These are phyloP conservation scores for Galemys pyrenaicus DNA, from an alignment of 2,113 vertebrate species.

Conservation along the genomic window DNA sequence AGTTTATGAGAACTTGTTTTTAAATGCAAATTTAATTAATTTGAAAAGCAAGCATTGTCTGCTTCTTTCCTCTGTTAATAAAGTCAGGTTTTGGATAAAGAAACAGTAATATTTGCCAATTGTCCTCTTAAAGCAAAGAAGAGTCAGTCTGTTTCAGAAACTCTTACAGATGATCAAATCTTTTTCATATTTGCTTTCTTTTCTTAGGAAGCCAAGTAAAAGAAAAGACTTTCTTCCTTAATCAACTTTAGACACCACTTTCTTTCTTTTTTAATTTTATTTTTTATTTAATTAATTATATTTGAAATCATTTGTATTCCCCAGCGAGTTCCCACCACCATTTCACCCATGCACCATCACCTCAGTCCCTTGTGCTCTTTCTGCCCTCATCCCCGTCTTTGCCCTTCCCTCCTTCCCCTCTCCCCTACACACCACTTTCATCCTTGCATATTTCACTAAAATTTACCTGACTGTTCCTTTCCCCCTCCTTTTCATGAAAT, in stretches of 20 bases:
- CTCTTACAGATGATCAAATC: neutral
- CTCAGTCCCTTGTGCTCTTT: too few species aligned
- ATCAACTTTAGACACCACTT: neutral
- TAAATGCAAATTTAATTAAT: constrained; percentile 21
- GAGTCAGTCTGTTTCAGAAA: neutral
- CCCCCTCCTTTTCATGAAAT: neutral
- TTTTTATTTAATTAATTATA: too few species aligned
- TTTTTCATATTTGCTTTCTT: neutral
- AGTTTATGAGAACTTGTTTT: constrained; percentile 26
- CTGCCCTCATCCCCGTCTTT: too few species aligned
- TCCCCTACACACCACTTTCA: neutral
- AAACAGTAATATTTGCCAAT: neutral
- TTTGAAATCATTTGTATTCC: too few species aligned
- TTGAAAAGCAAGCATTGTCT: neutral
- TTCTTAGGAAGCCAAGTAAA: constrained; percentile 11
- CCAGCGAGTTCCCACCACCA: too few species aligned
- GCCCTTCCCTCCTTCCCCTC: too few species aligned
- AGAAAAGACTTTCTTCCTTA: constrained; percentile 5
- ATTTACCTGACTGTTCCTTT: neutral
- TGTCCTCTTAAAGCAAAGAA: neutral
- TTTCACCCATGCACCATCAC: too few species aligned
- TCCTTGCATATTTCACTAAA: neutral
- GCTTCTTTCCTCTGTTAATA: neutral
- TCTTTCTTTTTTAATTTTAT: too few species aligned
- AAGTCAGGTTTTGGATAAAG: constrained; percentile 11